Evolutionary conservation across 2,113 vertebrate genomes (phyloP).

Genomic region (Pluvianellus socialis): DNA sequence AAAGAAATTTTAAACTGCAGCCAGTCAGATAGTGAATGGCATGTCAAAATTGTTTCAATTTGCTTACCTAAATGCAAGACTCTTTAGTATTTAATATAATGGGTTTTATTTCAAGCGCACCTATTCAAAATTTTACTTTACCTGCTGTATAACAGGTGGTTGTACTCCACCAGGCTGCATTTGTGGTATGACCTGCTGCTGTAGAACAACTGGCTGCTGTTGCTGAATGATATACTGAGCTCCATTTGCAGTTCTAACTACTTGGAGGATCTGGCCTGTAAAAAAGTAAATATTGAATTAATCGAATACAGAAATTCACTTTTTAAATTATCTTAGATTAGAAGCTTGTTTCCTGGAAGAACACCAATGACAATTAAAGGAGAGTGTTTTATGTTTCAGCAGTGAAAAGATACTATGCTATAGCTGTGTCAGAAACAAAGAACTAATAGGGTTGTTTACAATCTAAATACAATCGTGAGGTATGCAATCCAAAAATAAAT

Average conservation of each 20-base stretch:
- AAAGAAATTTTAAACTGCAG: background rate
- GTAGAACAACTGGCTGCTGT: constrained; percentile 92
- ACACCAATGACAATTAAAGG: background rate
- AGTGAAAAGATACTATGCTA: background rate
- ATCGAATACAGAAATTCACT: background rate
- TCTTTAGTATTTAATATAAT: background rate
- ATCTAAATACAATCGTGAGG: background rate
- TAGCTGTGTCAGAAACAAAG: background rate
- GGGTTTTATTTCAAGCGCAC: background rate
- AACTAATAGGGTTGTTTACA: background rate
- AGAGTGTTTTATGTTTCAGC: background rate
- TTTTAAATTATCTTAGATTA: background rate
- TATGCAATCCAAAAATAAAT: background rate
- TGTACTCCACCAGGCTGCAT: constrained; percentile 96
- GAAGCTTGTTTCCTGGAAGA: background rate
- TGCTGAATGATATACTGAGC: constrained; percentile 95
- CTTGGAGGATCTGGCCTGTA: constrained; percentile 94
- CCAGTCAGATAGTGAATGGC: background rate
- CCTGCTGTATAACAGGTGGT: constrained; percentile 97
- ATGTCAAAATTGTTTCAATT: background rate
- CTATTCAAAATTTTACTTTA: constrained; percentile 43
- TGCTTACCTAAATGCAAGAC: background rate
- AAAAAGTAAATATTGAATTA: background rate
- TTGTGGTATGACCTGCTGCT: constrained; percentile 90
- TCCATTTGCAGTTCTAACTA: constrained; percentile 91